Evolutionary conservation across 1,140 invertebrate species (phyloP).

Genomic region (Acromyrmex charruanus): DNA sequence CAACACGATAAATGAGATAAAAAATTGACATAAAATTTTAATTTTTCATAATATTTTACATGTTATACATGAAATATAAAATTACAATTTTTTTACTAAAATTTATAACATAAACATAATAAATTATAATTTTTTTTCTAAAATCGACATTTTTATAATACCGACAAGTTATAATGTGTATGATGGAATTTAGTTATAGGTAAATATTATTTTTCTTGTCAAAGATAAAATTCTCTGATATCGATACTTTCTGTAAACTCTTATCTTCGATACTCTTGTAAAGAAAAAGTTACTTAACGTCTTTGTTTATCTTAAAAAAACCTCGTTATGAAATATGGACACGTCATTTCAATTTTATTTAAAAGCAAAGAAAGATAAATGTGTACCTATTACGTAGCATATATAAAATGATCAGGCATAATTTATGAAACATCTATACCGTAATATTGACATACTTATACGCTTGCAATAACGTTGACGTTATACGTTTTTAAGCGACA

Average conservation of each 20-base stretch:
- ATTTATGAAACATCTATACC: background rate
- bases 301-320: background rate
- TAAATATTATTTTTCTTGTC: background rate
- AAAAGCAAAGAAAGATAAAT: background rate
- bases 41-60: background rate
- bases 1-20: background rate
- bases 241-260: background rate
- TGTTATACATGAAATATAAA: background rate
- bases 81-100: background rate
- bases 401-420: background rate
- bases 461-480: background rate
- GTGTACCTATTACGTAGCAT: background rate
- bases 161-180: background rate
- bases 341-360: slow-evolving; percentile 18
- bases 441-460: background rate
- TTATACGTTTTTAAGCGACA: background rate
- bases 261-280: no score
- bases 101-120: background rate
- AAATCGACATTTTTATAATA: background rate
- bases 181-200: background rate
- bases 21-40: slow-evolving; percentile 6
- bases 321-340: background rate
- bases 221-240: slow-evolving; percentile 2
- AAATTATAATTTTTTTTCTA: background rate
- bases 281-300: background rate